Evolutionary conservation across 2,113 vertebrate species (phyloP).

Genomic region (Anser cygnoides): DNA sequence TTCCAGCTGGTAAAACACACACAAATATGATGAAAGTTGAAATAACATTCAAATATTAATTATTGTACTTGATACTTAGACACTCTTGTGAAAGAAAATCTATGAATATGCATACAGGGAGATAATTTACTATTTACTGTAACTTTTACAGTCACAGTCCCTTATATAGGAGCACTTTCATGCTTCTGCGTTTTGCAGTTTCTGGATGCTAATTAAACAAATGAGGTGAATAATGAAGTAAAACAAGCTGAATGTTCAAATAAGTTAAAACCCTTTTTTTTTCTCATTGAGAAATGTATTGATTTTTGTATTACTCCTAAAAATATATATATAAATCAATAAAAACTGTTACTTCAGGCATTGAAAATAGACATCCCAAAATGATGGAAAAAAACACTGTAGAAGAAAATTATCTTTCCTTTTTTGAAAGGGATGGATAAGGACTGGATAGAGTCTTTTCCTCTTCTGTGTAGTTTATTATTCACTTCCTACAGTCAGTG

Average conservation of each 20-base stretch:
- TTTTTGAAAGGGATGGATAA: not conserved
- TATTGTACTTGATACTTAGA: not conserved
- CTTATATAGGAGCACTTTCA: not conserved
- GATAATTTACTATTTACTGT: not conserved
- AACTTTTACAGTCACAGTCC: not conserved
- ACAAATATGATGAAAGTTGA: not conserved
- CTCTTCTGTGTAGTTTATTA: not conserved
- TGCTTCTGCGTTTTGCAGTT: not conserved
- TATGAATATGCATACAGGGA: not conserved
- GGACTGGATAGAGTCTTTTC: not conserved
- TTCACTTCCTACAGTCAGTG: not conserved
- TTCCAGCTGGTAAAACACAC: not conserved
- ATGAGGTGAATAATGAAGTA: not conserved
- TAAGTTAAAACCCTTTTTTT: not conserved
- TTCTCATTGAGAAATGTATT: not conserved
- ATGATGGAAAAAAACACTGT: not conserved
- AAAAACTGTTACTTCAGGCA: not conserved
- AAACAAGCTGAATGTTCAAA: not conserved
- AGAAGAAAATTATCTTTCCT: not conserved
- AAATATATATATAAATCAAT: not conserved
- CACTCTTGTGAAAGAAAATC: not conserved
- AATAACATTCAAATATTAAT: not conserved
- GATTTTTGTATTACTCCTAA: not conserved
- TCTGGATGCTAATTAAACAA: conserved; percentile 1
- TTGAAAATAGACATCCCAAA: not conserved